Conservation (phyloP, 2,113 vertebrate species). For the Cromileptes altivelis region DNA sequence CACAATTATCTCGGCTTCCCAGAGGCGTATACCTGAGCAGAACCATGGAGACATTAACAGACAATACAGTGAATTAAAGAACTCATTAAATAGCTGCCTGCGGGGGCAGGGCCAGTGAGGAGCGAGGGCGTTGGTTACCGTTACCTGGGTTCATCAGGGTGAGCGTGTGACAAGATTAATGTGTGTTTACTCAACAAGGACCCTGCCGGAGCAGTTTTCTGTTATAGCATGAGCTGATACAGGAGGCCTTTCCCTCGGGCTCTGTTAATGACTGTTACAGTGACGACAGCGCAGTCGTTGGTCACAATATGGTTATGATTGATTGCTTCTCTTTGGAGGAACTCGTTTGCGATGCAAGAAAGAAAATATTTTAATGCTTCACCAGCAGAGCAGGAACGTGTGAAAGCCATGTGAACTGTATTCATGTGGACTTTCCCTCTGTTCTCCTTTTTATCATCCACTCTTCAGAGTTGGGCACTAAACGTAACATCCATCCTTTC, state of each 20-base stretch:
- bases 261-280: conserved; percentile 50
- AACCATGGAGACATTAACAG: conserved; percentile 55
- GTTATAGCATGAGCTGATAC: conserved; percentile 48
- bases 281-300: conserved; percentile 23
- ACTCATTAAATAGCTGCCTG: conserved; percentile 71
- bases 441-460: conserved; percentile 20
- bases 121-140: conserved; percentile 30
- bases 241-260: conserved; percentile 26
- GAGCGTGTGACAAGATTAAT: conserved; percentile 76
- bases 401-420: not conserved
- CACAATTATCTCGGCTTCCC: conserved; percentile 76
- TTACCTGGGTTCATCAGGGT: conserved; percentile 51
- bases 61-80: conserved; percentile 75
- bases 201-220: conserved; percentile 28
- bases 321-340: conserved; percentile 51
- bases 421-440: not conserved
- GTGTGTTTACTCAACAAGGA: conserved; percentile 58
- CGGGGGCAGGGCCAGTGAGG: conserved; percentile 24
- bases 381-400: conserved; percentile 23
- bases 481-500: conserved; percentile 54
- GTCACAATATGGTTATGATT: conserved; percentile 52
- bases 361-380: conserved; percentile 3
- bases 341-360: not conserved
- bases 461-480: conserved; percentile 22
- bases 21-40: conserved; percentile 63